Conservation (phyloP, 2,113 vertebrate genomes). For the Peromyscus leucopus region DNA sequence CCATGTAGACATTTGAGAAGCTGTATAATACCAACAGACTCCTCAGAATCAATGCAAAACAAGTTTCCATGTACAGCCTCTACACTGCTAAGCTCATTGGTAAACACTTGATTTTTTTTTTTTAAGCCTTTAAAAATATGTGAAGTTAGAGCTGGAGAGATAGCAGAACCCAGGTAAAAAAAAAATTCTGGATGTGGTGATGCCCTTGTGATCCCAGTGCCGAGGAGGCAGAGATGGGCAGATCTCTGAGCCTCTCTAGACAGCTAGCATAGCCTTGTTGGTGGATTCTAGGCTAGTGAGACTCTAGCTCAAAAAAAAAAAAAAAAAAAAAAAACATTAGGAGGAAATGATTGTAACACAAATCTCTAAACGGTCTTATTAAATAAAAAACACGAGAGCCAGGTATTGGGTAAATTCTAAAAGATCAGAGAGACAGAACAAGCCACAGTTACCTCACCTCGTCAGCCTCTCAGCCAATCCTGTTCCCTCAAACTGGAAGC, state of each 20-base stretch:
- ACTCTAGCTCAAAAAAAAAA: not conserved
- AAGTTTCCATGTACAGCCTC: not conserved
- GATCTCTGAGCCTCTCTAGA: not conserved
- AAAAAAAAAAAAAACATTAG: not conserved
- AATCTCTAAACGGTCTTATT: no score
- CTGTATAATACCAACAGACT: not conserved
- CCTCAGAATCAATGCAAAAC: not conserved
- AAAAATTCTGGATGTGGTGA: not conserved
- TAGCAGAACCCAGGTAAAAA: not conserved
- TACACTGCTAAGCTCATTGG: not conserved
- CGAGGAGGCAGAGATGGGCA: not conserved
- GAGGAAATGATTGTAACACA: not conserved
- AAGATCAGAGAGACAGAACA: no score
- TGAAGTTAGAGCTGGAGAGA: not conserved
- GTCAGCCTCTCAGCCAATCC: no score
- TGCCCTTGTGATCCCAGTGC: not conserved
- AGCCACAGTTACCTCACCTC: no score
- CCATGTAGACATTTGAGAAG: not conserved
- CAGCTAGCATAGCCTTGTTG: not conserved
- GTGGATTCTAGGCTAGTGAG: not conserved
- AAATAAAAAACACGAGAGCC: no score
- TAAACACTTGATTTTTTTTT: not conserved
- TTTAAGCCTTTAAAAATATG: constrained; percentile 42
- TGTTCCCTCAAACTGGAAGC: no score
- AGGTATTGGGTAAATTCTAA: no score